phyloP scores from a whole-genome alignment of 2,888 invertebrate genomes.

The Abrostola tripartita region DNA sequence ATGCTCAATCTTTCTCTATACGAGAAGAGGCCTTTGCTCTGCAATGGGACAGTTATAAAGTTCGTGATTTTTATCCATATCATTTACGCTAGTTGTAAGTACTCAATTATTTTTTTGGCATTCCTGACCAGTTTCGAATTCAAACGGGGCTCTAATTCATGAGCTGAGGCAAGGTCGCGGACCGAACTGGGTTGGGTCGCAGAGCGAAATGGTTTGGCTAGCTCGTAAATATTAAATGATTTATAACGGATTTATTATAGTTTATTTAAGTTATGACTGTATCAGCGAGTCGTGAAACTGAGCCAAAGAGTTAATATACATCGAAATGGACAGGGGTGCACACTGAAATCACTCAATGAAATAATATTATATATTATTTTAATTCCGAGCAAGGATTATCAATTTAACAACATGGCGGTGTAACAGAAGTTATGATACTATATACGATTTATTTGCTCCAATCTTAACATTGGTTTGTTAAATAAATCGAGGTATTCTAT shows the following conservation, averaged over 20 bases:
- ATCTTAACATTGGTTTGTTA: too few species aligned
- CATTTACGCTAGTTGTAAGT: neutral
- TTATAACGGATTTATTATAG: neutral
- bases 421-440: neutral
- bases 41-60: too few species aligned
- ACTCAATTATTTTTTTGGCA: too few species aligned
- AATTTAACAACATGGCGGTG: neutral
- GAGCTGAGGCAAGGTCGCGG: too few species aligned
- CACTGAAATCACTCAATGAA: slow-evolving; percentile 43
- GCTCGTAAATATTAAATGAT: too few species aligned
- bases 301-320: slow-evolving; percentile 37
- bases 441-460: neutral
- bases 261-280: neutral
- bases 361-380: neutral
- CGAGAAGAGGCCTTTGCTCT: too few species aligned
- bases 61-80: neutral
- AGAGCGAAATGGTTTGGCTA: too few species aligned
- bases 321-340: slow-evolving; percentile 44
- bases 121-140: too few species aligned
- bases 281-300: slow-evolving; percentile 24
- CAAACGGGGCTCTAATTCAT: too few species aligned
- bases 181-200: too few species aligned
- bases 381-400: slow-evolving; percentile 16
- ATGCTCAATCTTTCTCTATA: too few species aligned
- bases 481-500: too few species aligned